Evolutionary conservation across 1,140 invertebrate species (phyloP).

Genomic region (Aleiodes sp.): DNA sequence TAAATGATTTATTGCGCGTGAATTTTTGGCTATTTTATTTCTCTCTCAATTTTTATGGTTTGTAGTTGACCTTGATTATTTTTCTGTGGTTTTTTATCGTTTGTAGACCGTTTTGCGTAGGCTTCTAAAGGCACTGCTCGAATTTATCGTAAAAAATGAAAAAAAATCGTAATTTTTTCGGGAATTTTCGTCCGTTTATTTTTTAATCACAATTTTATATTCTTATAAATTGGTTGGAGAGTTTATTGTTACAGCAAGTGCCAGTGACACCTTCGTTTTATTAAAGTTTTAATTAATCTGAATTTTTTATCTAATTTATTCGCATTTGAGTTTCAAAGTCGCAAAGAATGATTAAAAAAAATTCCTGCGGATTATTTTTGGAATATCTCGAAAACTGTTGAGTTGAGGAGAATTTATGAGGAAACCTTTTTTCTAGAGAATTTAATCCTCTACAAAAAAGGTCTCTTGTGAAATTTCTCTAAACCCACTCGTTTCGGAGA

Average conservation of each 20-base stretch:
- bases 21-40: conserved; percentile 43
- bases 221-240: not conserved
- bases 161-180: not conserved
- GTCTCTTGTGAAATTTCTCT: too few species aligned
- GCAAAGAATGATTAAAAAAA: not conserved
- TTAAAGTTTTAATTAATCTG: not conserved
- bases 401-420: too few species aligned
- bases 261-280: not conserved
- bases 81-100: not conserved
- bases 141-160: too few species aligned
- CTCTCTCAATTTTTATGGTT: not conserved
- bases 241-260: not conserved
- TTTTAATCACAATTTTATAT: not conserved
- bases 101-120: conserved; percentile 54
- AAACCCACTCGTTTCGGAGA: too few species aligned
- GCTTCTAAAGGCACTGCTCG: conserved; percentile 64
- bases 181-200: not conserved
- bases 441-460: too few species aligned
- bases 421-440: too few species aligned
- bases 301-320: not conserved
- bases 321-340: not conserved
- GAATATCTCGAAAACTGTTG: too few species aligned
- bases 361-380: too few species aligned
- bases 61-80: not conserved
- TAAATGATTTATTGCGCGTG: too few species aligned